Evolutionary conservation across 2,888 invertebrate genomes (phyloP).

Genomic region (Tiphia femorata): DNA sequence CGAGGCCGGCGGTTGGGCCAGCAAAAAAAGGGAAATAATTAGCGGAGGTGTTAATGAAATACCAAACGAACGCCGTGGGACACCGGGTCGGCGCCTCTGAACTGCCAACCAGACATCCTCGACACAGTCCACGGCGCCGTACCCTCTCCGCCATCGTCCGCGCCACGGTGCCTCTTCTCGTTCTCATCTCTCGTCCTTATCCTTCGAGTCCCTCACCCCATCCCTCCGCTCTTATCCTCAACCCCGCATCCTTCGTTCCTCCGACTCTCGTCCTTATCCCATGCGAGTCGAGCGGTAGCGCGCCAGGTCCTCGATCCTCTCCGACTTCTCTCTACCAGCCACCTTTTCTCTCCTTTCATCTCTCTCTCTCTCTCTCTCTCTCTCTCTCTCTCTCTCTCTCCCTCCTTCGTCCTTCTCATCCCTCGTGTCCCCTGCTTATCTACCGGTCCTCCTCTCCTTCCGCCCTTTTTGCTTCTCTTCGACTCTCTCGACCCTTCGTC

Average conservation of each 20-base stretch:
- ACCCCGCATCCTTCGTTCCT: conserved; percentile 11
- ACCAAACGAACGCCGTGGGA: conserved; percentile 66
- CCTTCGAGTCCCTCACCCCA: neutral
- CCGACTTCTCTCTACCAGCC: neutral
- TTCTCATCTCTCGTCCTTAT: neutral
- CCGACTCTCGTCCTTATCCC: neutral
- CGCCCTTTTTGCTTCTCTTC: too few relatives aligned
- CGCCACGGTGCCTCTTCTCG: conserved; percentile 13
- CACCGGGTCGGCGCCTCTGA: conserved; percentile 67
- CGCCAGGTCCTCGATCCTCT: neutral
- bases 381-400: neutral
- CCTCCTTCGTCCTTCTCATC: neutral
- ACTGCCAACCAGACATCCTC: conserved; percentile 66
- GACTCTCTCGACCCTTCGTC: too few relatives aligned
- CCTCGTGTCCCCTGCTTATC: neutral
- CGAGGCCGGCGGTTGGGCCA: conserved; percentile 35
- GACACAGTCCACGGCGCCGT: conserved; percentile 67
- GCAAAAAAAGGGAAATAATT: conserved; percentile 63
- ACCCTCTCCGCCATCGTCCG: conserved; percentile 44
- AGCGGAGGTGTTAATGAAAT: conserved; percentile 69
- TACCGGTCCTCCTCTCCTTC: neutral
- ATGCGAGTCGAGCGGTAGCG: too few relatives aligned
- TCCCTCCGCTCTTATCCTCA: conserved; percentile 8
- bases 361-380: conserved; percentile 1
- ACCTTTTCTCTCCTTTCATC: neutral